Base-by-base conservation (phyloP, 2,797 vertebrate genomes). In the Thamnophis elegans region DNA sequence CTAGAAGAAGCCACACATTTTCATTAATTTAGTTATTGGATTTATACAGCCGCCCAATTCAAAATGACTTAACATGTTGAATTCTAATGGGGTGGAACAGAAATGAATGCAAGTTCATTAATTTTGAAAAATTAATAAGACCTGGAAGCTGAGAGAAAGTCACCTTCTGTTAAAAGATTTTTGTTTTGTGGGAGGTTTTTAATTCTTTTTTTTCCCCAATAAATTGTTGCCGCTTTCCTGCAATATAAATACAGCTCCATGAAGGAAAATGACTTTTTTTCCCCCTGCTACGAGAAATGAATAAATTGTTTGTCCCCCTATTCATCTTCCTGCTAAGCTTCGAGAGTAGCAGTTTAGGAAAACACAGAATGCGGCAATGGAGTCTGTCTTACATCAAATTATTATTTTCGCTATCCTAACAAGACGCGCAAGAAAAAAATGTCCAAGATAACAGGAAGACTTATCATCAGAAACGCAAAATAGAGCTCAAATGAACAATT, bases 401-500 rank as follows among this genome's bases (percentile, higher is more conserved):
- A 47, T 53, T n/a, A 94, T 95, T 94, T 91, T 95, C 93, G 94
- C 94, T 56, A 96, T 58, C 92, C 92, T 0, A 0, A 0, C 91
- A 87, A 22, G 87, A n/a, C 11, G 62, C 36, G 1, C 91, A 93
- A 18, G 16, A 58, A 18, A 32, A 87, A 56, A 88, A 92, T 92
- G 95, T 94, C 94, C 92, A 95, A 93, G 95, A 16, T 95, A 95
- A 93, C 1, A 5, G n/a, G 14, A 14, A 92, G 89, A 86, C 68
- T 91, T 89, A 53, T 97, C 93, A 93, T 95, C 96, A 96, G 95
- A 91, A 92, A 92, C 95, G 56, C 26, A 95, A 85, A 95, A 82
- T n/a, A 91, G 91, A 95, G 94, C 94, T 95, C 94, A 91, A 91
- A 95, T 91, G 94, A 95, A 90, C 94, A 96, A 96, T 94, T 96